phyloP scores from a whole-genome alignment of 2,113 vertebrate species.

The Mesembrinibis cayennensis region DNA sequence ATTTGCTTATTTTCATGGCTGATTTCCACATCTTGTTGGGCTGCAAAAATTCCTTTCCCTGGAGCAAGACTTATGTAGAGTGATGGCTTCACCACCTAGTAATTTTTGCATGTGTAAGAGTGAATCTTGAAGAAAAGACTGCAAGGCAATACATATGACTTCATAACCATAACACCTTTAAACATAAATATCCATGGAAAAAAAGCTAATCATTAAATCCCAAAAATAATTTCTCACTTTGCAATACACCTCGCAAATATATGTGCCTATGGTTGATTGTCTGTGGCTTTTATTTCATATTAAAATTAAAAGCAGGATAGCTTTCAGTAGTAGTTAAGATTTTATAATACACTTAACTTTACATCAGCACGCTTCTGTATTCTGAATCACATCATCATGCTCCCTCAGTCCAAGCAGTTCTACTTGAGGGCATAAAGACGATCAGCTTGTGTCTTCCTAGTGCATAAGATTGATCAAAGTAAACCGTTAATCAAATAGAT shows the following conservation, averaged over 20 bases:
- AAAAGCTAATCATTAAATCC: background rate
- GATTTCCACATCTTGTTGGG: background rate
- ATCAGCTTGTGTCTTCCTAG: constrained; percentile 40
- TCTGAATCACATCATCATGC: background rate
- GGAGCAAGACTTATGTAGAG: background rate
- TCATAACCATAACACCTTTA: background rate
- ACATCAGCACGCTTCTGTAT: background rate
- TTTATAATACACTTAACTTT: background rate
- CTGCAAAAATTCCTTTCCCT: background rate
- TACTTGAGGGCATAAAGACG: constrained; percentile 10
- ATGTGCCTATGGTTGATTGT: background rate
- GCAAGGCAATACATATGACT: background rate
- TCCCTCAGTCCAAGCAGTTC: background rate
- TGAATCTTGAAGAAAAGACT: background rate
- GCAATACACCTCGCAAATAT: background rate
- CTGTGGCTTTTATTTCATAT: background rate
- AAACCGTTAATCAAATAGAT: constrained; percentile 70
- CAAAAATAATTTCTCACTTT: background rate
- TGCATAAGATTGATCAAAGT: constrained; percentile 62
- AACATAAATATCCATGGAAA: background rate
- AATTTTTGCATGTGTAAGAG: background rate
- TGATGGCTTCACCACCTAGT: background rate
- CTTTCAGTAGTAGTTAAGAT: background rate
- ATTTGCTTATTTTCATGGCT: background rate
- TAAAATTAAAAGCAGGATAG: background rate